A percentile compares a stretch with the other conserved stretches of the same genome.
Evolutionary conservation across 1,140 invertebrate genomes (phyloP).

Genomic region (Adoxophyes honmai): DNA sequence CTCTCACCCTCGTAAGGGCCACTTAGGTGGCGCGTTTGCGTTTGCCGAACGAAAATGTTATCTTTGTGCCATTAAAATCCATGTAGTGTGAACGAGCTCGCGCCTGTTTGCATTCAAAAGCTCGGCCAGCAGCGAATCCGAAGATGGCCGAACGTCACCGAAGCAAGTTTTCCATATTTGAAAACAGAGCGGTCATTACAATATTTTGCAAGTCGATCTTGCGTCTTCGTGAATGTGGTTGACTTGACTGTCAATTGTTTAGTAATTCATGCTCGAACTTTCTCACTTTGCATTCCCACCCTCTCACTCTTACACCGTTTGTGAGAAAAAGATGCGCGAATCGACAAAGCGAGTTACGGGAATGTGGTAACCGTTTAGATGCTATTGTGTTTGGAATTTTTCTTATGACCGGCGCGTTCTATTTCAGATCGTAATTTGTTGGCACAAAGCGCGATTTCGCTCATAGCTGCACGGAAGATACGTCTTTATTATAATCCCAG

Average conservation of each 20-base stretch:
- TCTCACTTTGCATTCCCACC: no score
- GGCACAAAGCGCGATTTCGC: neutral
- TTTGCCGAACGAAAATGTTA: conserved; percentile 2
- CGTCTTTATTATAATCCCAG: neutral
- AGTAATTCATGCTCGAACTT: no score
- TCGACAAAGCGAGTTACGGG: no score
- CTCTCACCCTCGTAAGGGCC: neutral
- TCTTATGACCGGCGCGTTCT: neutral
- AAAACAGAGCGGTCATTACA: neutral
- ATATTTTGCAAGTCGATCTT: neutral
- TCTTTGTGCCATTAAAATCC: conserved; percentile 11
- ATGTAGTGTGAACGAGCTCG: conserved; percentile 10
- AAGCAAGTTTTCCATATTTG: neutral
- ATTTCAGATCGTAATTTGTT: neutral
- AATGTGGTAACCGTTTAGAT: neutral
- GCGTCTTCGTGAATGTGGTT: neutral
- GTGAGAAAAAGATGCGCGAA: no score
- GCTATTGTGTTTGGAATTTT: conserved; percentile 6
- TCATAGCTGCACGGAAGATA: neutral
- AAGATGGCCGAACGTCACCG: neutral
- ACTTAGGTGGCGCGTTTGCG: neutral
- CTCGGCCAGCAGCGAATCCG: conserved; percentile 9
- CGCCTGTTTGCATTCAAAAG: conserved; percentile 15
- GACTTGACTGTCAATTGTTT: neutral
- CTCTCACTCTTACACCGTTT: no score